Evolutionary conservation across 2,888 invertebrate genomes (phyloP).

Genomic region (Leptinotarsa peninsularis): DNA sequence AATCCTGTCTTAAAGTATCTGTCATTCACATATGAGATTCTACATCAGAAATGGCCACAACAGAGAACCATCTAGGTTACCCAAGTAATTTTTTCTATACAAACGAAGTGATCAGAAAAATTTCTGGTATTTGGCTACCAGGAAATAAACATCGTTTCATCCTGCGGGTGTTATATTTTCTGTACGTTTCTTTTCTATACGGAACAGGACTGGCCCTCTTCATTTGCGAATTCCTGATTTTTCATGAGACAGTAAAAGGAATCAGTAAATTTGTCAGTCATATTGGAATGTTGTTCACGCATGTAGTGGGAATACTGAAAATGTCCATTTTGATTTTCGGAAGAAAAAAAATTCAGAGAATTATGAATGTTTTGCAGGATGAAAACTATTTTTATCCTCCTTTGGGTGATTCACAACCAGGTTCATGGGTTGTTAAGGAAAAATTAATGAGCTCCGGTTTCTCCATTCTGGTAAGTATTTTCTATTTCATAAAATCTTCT

Average conservation of each 20-base stretch:
- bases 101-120: slow-evolving; percentile 28
- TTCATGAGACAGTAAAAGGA: slow-evolving; percentile 32
- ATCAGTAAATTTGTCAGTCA: slow-evolving; percentile 43
- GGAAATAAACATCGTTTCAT: slow-evolving; percentile 20
- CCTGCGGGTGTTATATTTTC: slow-evolving; percentile 26
- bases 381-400: slow-evolving; percentile 30
- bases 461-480: slow-evolving; percentile 32
- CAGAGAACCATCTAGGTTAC: slow-evolving; percentile 19
- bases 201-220: slow-evolving; percentile 25
- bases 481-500: not conserved
- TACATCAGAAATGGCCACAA: not conserved
- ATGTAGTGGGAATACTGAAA: slow-evolving; percentile 49
- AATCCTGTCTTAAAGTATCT: not conserved
- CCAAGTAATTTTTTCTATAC: slow-evolving; percentile 34
- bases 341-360: slow-evolving; percentile 24
- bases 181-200: slow-evolving; percentile 27
- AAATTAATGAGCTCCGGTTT: slow-evolving; percentile 29
- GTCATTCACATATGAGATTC: not conserved
- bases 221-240: slow-evolving; percentile 36
- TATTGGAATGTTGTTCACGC: slow-evolving; percentile 50
- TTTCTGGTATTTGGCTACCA: slow-evolving; percentile 37
- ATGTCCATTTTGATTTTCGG: slow-evolving; percentile 43
- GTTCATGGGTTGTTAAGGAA: slow-evolving; percentile 31
- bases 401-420: slow-evolving; percentile 43
- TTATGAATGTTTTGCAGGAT: slow-evolving; percentile 36